Conservation (phyloP, 2,888 invertebrate genomes). For the Schizotus pectinicornis region DNA sequence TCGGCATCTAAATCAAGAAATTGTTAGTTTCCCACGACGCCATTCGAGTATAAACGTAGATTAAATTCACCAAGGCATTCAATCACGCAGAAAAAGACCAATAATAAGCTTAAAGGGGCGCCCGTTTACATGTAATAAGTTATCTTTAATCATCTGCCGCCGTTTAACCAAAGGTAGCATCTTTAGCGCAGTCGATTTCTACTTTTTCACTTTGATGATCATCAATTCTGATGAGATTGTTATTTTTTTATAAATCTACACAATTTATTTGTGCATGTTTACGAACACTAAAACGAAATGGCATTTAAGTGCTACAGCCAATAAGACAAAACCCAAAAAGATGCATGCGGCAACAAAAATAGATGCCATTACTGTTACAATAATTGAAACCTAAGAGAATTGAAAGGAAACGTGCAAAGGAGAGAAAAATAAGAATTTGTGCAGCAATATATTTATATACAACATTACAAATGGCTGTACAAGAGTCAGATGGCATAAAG, state of each 20-base stretch:
- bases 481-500: constrained; percentile 3
- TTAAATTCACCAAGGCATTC: constrained; percentile 24
- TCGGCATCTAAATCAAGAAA: constrained; percentile 13
- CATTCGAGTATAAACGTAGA: constrained; percentile 6
- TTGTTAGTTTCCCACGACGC: constrained; percentile 19
- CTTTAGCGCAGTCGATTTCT: constrained; percentile 3
- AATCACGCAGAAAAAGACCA: constrained; percentile 13
- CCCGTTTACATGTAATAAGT: constrained; percentile 6
- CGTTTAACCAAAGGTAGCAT: neutral
- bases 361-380: too few species aligned
- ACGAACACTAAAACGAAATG: too few species aligned
- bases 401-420: constrained; percentile 22
- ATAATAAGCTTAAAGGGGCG: constrained; percentile 19
- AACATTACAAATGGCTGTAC: constrained; percentile 19
- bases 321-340: neutral
- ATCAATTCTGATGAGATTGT: neutral
- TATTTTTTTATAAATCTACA: too few species aligned
- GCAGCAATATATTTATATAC: constrained; percentile 31
- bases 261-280: too few species aligned
- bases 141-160: constrained; percentile 6
- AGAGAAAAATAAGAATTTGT: constrained; percentile 22
- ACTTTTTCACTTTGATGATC: neutral
- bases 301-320: too few species aligned
- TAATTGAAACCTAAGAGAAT: too few species aligned
- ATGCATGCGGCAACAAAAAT: constrained; percentile 1